phyloP scores from a whole-genome alignment of 2,888 invertebrate genomes.

The Drosophila merina region DNA sequence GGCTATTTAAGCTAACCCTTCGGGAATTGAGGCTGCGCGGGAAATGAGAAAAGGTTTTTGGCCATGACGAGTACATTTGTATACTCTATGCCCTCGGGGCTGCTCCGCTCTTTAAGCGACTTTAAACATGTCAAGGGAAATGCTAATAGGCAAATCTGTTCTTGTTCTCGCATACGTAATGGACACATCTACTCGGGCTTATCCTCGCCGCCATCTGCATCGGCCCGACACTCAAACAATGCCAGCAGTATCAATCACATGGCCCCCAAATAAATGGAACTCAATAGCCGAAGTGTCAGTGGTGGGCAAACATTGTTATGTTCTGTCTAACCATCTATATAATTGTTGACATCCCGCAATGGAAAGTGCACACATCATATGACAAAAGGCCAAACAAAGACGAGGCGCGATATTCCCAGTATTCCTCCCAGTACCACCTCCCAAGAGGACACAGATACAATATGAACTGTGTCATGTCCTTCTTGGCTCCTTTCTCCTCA shows the following conservation, averaged over 20 bases:
- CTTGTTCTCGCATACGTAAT: constrained; percentile 11
- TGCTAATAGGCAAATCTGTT: constrained; percentile 15
- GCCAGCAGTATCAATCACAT: constrained; percentile 28
- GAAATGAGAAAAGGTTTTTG: constrained; percentile 3
- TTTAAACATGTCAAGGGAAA: constrained; percentile 28
- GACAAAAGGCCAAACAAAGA: constrained; percentile 27
- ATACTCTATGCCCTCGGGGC: constrained; percentile 11
- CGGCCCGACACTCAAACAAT: constrained; percentile 10
- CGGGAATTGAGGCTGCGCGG: constrained; percentile 59
- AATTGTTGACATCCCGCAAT: constrained; percentile 41
- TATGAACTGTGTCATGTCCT: constrained; percentile 5
- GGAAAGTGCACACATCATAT: constrained; percentile 11
- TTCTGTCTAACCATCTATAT: constrained; percentile 38
- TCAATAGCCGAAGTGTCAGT: constrained; percentile 31
- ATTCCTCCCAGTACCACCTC: not conserved
- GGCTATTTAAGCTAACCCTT: constrained; percentile 61
- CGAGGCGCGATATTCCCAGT: constrained; percentile 13
- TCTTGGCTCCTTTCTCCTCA: not conserved
- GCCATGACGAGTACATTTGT: not conserved
- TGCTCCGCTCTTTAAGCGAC: constrained; percentile 27
- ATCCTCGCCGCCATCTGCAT: constrained; percentile 1
- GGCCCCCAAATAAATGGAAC: constrained; percentile 22
- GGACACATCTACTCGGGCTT: constrained; percentile 8
- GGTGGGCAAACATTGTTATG: constrained; percentile 27
- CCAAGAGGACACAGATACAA: constrained; percentile 3